These are phyloP conservation scores for Formica selysi DNA, from an alignment of 1,140 invertebrate species.

Conservation along the genomic window DNA sequence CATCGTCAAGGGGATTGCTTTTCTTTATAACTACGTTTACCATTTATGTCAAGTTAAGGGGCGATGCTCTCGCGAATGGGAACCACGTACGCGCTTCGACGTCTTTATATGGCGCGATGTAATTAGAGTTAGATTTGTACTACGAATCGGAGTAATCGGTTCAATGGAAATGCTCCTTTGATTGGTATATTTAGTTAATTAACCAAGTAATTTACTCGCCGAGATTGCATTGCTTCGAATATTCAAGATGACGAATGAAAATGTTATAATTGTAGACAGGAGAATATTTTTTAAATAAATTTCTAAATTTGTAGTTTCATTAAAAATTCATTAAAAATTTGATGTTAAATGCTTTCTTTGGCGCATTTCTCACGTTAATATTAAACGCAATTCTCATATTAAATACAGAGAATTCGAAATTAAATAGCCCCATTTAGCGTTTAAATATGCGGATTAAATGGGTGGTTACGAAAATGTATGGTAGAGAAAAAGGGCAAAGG, in stretches of 20 bases:
- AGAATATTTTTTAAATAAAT: conserved; percentile 32
- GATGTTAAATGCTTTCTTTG: not conserved
- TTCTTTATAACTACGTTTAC: not conserved
- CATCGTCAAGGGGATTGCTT: conserved; percentile 5
- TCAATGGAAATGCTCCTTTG: conserved; percentile 12
- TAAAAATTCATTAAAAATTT: conserved; percentile 1
- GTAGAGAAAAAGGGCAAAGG: not conserved
- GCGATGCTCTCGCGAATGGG: not conserved
- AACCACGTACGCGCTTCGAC: not conserved
- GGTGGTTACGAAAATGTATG: not conserved
- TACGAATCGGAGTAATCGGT: conserved; percentile 18
- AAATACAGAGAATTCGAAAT: not conserved
- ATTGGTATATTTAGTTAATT: conserved; percentile 43
- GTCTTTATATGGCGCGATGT: conserved; percentile 19
- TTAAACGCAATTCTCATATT: conserved; percentile 6
- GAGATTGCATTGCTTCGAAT: not conserved
- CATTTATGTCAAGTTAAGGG: conserved; percentile 34
- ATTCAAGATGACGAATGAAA: not conserved
- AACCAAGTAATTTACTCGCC: conserved; percentile 20
- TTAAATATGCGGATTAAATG: not conserved
- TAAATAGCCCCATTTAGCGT: not conserved
- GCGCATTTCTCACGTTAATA: not conserved
- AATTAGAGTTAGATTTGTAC: conserved; percentile 16
- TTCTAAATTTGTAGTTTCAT: not conserved
- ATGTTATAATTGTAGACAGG: not conserved